Base-by-base conservation (phyloP, 2,113 vertebrate genomes). In the Phrynosoma platyrhinos region DNA sequence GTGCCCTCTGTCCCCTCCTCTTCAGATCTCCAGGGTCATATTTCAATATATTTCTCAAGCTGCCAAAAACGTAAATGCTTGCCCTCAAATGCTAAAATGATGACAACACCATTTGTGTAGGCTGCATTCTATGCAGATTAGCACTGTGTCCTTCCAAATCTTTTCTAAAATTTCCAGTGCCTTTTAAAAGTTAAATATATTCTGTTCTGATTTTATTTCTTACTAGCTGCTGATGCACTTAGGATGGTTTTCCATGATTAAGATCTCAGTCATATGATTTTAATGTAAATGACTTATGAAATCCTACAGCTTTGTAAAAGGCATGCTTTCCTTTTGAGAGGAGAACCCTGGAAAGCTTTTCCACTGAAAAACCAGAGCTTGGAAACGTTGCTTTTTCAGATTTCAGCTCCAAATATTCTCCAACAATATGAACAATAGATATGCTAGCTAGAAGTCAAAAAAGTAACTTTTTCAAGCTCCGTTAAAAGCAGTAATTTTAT, bases 1-100 rank as follows among this genome's bases (percentile, higher is more conserved):
- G 1, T 91, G 1, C 21, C 3, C 0, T 90, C 21, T 92, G 82
- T 77, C 16, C 9, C 81, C 88, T 84, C 13, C 16, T 72, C 82
- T 55, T 58, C 40, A 53, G 40, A 84, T 86, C 23, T 47, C 52
- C 58, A 0, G 40, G 23, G 0, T 85, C 27, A 0, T 79, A 2
- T 82, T 6, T 85, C 79, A 84, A 86, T 86, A 14, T 66, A 66
- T 84, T 82, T 85, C 64, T 90, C 74, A 83, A 71, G 53, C 64
- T 84, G 6, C 21, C 74, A 77, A 21, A 0, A 68, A 71, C 20
- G 53, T 94, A 2, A 25, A 86, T 89, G 30, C 79, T 89, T 12
- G 13, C 79, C 32, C 27, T 0, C 23, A 0, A 84, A 36, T 13
- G 14, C 32, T 12, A 58, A 36, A 74, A 1, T n/a, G 20, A 8